Percentiles rank a stretch among this genome's conserved stretches.
Evolutionary conservation across 2,113 vertebrate genomes (phyloP).

Genomic region (Junco hyemalis): DNA sequence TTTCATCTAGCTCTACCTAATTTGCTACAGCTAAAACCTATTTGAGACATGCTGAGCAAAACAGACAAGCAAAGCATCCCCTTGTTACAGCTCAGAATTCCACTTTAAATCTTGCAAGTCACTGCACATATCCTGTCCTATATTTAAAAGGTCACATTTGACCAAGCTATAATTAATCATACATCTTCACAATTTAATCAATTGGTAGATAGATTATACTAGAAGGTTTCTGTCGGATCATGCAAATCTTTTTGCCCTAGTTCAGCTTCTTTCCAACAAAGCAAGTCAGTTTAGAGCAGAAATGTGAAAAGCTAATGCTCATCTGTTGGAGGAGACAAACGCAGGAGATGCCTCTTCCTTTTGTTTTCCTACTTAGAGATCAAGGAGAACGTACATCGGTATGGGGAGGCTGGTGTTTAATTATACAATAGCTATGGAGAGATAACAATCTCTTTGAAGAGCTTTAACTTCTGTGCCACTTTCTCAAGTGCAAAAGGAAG

Average conservation of each 20-base stretch:
- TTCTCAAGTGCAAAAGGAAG: constrained; percentile 23
- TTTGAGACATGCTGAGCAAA: constrained; percentile 51
- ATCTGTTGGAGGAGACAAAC: not conserved
- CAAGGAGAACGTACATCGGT: constrained; percentile 2
- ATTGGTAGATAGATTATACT: not conserved
- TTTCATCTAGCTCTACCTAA: constrained; percentile 58
- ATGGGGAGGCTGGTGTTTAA: constrained; percentile 7
- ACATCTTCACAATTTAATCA: not conserved
- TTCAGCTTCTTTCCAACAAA: not conserved
- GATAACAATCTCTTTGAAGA: constrained; percentile 58
- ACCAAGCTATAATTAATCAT: constrained; percentile 38
- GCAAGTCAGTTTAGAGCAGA: not conserved
- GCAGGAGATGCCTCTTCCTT: not conserved
- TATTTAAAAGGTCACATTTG: constrained; percentile 47
- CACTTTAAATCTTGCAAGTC: constrained; percentile 35
- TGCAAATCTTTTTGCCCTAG: not conserved
- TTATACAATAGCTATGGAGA: constrained; percentile 54
- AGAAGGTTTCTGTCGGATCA: not conserved
- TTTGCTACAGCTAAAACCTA: constrained; percentile 50
- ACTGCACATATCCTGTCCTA: not conserved
- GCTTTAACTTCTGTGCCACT: constrained; percentile 30
- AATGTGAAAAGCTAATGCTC: not conserved
- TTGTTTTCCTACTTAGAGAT: constrained; percentile 45
- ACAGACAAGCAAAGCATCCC: not conserved
- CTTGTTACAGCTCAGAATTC: not conserved